Conservation (phyloP, 2,113 vertebrate species). For the Paradoxurus hermaphroditus region DNA sequence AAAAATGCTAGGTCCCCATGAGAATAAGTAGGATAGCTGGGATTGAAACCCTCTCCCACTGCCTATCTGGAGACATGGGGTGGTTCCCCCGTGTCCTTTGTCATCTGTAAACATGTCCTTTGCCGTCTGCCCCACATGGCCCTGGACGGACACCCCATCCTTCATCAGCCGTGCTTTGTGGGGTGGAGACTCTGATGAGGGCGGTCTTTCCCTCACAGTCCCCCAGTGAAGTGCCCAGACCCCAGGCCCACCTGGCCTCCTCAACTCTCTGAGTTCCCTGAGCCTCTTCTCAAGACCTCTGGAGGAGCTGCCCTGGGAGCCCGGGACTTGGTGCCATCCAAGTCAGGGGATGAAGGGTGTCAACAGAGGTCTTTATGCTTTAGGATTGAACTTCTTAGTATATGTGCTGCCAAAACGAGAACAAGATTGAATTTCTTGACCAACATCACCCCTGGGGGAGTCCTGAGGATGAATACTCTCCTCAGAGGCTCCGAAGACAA, state of each 20-base stretch:
- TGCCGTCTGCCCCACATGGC: background rate
- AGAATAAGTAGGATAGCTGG: background rate
- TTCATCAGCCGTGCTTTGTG: no score
- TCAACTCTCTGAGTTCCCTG: no score
- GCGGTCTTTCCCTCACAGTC: background rate
- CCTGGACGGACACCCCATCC: background rate
- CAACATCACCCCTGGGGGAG: rapidly evolving
- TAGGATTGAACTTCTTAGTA: background rate
- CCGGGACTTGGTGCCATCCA: background rate
- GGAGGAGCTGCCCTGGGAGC: background rate
- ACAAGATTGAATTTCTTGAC: background rate
- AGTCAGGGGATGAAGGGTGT: background rate
- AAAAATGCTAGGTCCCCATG: background rate
- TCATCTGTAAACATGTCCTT: no score
- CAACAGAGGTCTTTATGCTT: background rate
- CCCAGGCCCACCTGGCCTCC: background rate
- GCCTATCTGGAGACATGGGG: background rate
- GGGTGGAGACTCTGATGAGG: background rate
- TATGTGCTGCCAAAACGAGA: no score
- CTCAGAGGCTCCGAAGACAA: background rate
- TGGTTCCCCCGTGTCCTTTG: no score
- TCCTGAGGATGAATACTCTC: background rate
- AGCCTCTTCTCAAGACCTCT: background rate
- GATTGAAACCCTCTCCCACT: background rate
- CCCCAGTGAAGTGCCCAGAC: background rate